These are phyloP conservation scores for Pseudococcus jackbeardsleyi DNA, from an alignment of 2,888 invertebrate genomes.

Conservation along the genomic window DNA sequence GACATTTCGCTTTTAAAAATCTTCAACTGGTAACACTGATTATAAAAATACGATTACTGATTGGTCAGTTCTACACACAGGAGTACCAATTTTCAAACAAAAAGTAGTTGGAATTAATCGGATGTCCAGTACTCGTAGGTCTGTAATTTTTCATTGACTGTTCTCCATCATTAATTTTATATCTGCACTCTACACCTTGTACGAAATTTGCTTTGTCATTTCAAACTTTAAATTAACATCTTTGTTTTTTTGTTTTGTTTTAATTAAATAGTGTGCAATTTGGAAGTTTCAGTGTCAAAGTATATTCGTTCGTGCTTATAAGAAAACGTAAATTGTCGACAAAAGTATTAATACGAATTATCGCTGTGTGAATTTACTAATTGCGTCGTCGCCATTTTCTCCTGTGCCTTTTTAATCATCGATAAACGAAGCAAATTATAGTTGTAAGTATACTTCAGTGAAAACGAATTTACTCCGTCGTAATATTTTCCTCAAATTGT, in stretches of 20 bases:
- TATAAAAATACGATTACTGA: too few relatives aligned
- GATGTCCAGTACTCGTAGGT: not conserved
- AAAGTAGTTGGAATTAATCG: not conserved
- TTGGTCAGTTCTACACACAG: too few relatives aligned
- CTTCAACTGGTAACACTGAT: too few relatives aligned
- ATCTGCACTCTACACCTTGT: not conserved
- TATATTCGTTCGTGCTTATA: slow-evolving; percentile 10
- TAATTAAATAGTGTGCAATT: slow-evolving; percentile 44
- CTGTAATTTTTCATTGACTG: slow-evolving; percentile 17
- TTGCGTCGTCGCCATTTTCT: slow-evolving; percentile 55
- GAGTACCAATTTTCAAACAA: too few relatives aligned
- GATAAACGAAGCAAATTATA: slow-evolving; percentile 49
- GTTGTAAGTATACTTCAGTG: slow-evolving; percentile 19
- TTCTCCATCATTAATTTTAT: not conserved
- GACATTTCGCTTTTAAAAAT: too few relatives aligned
- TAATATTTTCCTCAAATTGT: not conserved
- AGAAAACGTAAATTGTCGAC: slow-evolving; percentile 34
- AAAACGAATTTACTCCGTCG: not conserved
- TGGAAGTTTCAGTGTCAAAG: slow-evolving; percentile 40
- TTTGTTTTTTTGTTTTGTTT: slow-evolving; percentile 47
- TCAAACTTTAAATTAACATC: slow-evolving; percentile 52
- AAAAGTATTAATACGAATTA: not conserved
- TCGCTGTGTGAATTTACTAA: slow-evolving; percentile 31
- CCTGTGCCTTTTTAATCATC: slow-evolving; percentile 24
- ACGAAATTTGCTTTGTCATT: slow-evolving; percentile 54